These are phyloP conservation scores for Babyrousa celebensis DNA, from an alignment of 2,797 vertebrate species.

Conservation along the genomic window DNA sequence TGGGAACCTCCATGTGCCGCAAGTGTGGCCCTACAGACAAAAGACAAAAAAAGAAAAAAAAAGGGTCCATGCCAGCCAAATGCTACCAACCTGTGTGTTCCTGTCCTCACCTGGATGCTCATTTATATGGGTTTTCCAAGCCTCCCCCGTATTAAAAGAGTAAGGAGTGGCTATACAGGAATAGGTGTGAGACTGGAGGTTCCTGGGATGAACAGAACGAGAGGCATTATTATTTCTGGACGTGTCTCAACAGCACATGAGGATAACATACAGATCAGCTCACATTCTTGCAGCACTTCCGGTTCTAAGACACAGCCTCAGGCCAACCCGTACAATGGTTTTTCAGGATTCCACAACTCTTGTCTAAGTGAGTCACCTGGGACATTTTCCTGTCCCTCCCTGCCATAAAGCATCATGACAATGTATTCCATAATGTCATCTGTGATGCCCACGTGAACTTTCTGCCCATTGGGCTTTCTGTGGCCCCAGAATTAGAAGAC, in stretches of 20 bases:
- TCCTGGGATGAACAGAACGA: conserved; percentile 23
- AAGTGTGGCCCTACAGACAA: too few species aligned
- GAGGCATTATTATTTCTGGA: conserved; percentile 29
- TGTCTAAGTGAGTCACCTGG: conserved; percentile 60
- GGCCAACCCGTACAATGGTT: conserved; percentile 30
- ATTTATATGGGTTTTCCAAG: neutral
- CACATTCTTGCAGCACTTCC: conserved; percentile 62
- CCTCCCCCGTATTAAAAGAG: neutral
- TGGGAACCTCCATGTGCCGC: too few species aligned
- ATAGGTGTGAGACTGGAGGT: neutral
- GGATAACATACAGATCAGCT: conserved; percentile 6
- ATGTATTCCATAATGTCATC: neutral
- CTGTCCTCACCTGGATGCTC: neutral
- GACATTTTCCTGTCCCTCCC: conserved; percentile 68
- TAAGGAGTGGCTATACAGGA: neutral
- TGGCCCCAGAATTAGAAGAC: neutral
- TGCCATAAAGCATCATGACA: neutral
- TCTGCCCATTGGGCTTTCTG: neutral
- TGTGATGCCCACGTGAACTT: conserved; percentile 2
- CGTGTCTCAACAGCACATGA: conserved; percentile 74
- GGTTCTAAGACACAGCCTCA: conserved; percentile 46
- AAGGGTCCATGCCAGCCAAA: neutral
- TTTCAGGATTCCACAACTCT: conserved; percentile 49
- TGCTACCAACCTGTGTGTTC: too few species aligned
- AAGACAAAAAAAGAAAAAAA: too few species aligned